Evolutionary conservation across 53 echinoderm and acorn worm genomes (phyloP).

Genomic region (Apostichopus leukothele): DNA sequence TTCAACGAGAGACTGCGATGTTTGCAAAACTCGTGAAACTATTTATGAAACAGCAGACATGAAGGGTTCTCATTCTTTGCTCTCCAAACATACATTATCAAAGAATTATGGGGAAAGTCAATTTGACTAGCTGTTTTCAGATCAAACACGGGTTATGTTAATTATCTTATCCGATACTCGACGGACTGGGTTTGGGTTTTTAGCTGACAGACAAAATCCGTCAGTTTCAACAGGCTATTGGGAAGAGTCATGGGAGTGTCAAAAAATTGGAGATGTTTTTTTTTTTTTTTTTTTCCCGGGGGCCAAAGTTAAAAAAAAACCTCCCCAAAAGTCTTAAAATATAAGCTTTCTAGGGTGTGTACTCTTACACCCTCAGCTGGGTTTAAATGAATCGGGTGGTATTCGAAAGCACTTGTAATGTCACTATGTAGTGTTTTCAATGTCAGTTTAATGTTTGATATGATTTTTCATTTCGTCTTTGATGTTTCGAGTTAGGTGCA

Average conservation of each 20-base stretch:
- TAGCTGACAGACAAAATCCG: conserved; percentile 1
- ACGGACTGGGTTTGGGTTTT: neutral
- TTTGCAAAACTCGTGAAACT: conserved; percentile 4
- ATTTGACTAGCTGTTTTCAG: conserved; percentile 8
- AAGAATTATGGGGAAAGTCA: conserved; percentile 6
- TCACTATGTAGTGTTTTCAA: neutral
- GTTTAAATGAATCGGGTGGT: neutral
- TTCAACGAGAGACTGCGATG: neutral
- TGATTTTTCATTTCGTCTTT: neutral
- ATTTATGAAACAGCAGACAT: conserved; percentile 14
- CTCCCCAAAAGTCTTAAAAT: neutral
- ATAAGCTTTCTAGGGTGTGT: neutral
- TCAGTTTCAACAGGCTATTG: neutral
- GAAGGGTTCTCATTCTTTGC: neutral
- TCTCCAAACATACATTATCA: neutral
- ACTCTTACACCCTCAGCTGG: neutral
- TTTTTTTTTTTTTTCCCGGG: neutral
- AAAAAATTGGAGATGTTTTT: neutral
- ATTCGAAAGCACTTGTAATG: neutral
- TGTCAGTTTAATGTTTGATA: neutral
- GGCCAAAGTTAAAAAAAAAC: neutral
- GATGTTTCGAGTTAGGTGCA: neutral
- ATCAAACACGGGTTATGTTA: conserved; percentile 4
- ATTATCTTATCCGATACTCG: neutral
- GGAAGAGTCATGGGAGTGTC: neutral